These are phyloP conservation scores for Emydoidea blandingii DNA, from an alignment of 2,797 vertebrate genomes.

Conservation along the genomic window DNA sequence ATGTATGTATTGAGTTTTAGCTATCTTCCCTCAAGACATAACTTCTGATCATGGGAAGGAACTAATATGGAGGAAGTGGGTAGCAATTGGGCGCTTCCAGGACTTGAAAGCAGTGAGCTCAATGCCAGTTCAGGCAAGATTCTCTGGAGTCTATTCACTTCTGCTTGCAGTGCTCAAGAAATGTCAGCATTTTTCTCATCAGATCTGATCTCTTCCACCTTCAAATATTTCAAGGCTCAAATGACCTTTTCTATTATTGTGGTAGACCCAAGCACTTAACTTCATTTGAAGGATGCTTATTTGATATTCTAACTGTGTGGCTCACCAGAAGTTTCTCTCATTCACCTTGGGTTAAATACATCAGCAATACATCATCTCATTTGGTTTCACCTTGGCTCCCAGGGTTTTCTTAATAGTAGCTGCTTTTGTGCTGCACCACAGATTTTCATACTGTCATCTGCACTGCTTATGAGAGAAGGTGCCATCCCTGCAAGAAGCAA, in stretches of 20 bases:
- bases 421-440: not conserved
- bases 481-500: not conserved
- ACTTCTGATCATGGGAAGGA: not conserved
- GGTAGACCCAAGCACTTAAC: rapidly evolving
- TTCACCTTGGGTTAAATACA: not conserved
- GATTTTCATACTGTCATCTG: not conserved
- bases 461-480: not conserved
- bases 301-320: slow-evolving; percentile 31
- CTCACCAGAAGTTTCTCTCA: slow-evolving; percentile 30
- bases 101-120: not conserved
- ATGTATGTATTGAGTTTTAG: not conserved
- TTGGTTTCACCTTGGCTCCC: not conserved
- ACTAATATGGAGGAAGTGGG: not conserved
- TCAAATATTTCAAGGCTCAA: not conserved
- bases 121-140: not conserved
- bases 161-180: not conserved
- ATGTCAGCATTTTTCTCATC: not conserved
- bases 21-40: not conserved
- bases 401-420: slow-evolving; percentile 23
- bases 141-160: not conserved
- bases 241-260: not conserved
- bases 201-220: rapidly evolving
- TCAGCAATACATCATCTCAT: slow-evolving; percentile 17
- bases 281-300: not conserved
- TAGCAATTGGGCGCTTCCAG: not conserved